Conservation (phyloP, 2,888 invertebrate genomes). For the Tenodera sinensis region DNA sequence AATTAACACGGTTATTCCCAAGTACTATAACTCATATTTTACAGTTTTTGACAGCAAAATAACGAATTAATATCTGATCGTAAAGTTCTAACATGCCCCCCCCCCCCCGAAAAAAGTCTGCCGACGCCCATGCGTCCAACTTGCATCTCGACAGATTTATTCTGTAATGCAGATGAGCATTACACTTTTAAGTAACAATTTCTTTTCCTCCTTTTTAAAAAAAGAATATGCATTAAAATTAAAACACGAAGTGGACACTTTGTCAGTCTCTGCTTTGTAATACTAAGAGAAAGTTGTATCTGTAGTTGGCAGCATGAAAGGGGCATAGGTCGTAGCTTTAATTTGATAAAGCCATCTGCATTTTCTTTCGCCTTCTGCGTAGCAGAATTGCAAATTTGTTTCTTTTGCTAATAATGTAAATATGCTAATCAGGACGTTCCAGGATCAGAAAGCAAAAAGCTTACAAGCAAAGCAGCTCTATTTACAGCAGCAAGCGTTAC, state of each 20-base stretch:
- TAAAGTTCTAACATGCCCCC: too few species aligned
- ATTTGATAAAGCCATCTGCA: not conserved
- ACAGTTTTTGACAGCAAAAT: too few species aligned
- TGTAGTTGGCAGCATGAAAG: not conserved
- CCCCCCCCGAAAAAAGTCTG: too few species aligned
- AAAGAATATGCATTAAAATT: not conserved
- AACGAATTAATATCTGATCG: too few species aligned
- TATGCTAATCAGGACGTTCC: slow-evolving; percentile 5
- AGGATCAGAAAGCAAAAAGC: not conserved
- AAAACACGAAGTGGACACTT: not conserved
- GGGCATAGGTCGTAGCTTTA: not conserved
- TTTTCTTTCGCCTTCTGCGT: not conserved
- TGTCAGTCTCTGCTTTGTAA: not conserved
- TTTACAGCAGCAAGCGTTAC: not conserved
- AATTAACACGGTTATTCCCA: too few species aligned
- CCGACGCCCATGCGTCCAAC: too few species aligned
- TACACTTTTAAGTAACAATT: not conserved
- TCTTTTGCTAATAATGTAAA: slow-evolving; percentile 9
- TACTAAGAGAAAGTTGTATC: not conserved
- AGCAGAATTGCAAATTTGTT: slow-evolving; percentile 14
- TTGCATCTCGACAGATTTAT: not conserved
- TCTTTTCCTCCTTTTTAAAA: not conserved
- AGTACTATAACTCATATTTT: too few species aligned
- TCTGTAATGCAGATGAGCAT: not conserved
- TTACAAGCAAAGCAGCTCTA: not conserved